phyloP scores from a whole-genome alignment of 2,797 vertebrate species.

The Enteromius trimaculatus region DNA sequence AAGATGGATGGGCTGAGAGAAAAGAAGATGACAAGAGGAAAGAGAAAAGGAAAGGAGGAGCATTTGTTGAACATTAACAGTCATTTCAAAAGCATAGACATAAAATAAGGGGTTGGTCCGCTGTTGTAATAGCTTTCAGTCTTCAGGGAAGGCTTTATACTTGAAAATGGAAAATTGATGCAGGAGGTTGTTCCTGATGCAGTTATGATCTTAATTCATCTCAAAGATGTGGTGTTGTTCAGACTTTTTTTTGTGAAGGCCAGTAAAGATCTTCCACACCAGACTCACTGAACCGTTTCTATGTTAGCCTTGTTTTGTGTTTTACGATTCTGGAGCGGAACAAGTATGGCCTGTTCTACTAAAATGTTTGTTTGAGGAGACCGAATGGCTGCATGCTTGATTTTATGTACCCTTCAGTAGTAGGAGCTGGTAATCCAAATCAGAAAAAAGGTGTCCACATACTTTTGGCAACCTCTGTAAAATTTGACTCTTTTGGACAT shows the following conservation, averaged over 20 bases:
- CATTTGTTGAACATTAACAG: background rate
- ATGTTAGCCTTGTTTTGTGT: background rate
- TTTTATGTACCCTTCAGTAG: background rate
- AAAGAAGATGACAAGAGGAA: background rate
- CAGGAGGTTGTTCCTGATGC: background rate
- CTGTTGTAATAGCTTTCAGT: background rate
- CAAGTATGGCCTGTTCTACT: background rate
- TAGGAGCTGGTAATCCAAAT: background rate
- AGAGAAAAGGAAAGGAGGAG: background rate
- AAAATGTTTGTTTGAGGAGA: background rate
- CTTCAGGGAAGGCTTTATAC: background rate
- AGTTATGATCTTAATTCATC: background rate
- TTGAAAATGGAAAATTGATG: background rate
- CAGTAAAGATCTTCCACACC: background rate
- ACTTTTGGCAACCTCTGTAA: background rate
- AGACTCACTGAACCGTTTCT: background rate
- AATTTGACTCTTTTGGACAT: background rate
- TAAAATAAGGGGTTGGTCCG: background rate
- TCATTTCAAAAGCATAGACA: background rate
- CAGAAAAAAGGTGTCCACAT: background rate
- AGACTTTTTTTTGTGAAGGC: background rate
- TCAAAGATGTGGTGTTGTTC: background rate
- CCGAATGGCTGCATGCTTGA: background rate
- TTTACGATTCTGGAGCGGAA: background rate
- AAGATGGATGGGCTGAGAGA: conserved; percentile 22